Evolutionary conservation across 2,888 invertebrate species (phyloP).

Genomic region (Unio delphinus): DNA sequence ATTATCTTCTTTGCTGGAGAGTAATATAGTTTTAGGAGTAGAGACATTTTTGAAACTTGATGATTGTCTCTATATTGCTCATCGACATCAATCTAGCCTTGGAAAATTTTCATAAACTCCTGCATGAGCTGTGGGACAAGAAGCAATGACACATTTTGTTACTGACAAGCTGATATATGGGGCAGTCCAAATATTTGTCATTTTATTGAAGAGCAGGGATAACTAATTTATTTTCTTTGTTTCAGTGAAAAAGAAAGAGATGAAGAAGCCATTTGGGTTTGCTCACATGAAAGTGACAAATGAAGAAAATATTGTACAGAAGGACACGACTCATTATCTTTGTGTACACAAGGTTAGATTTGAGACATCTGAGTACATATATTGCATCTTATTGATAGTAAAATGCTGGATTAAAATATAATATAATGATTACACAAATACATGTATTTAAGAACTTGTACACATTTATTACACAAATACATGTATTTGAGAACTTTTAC

Average conservation of each 20-base stretch:
- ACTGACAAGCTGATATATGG: neutral
- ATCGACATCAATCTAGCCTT: too few species aligned
- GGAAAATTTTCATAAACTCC: too few species aligned
- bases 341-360: slow-evolving; percentile 73
- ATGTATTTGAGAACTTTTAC: too few species aligned
- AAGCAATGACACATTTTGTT: neutral
- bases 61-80: too few species aligned
- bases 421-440: too few species aligned
- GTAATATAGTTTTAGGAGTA: too few species aligned
- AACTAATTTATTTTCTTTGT: slow-evolving; percentile 4
- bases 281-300: slow-evolving; percentile 79
- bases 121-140: neutral
- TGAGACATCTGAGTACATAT: slow-evolving; percentile 77
- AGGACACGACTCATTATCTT: slow-evolving; percentile 40
- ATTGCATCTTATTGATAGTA: too few species aligned
- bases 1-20: too few species aligned
- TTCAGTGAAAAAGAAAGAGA: slow-evolving; percentile 24
- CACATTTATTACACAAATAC: too few species aligned
- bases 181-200: neutral
- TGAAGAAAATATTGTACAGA: slow-evolving; percentile 37
- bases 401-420: too few species aligned
- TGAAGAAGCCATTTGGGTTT: slow-evolving; percentile 86
- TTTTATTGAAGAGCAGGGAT: neutral
- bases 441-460: too few species aligned
- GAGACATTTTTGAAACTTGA: too few species aligned